A percentile compares a stretch with the other conserved stretches of the same genome.
Evolutionary conservation across 2,888 invertebrate genomes (phyloP).

Genomic region (Nemotelus nigrinus): DNA sequence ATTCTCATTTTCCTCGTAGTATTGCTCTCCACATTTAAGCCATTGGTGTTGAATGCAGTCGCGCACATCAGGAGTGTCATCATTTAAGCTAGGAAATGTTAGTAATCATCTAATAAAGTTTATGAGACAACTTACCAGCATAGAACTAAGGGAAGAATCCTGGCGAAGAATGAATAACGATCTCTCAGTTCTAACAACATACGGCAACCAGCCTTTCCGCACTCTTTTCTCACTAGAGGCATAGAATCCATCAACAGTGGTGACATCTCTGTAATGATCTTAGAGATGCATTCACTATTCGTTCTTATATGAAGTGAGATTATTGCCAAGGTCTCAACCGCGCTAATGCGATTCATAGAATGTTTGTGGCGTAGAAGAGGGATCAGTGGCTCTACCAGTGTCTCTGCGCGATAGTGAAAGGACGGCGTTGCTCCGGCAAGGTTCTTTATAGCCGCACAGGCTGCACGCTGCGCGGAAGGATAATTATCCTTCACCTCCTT

Average conservation of each 20-base stretch:
- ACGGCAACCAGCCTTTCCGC: slow-evolving; percentile 78
- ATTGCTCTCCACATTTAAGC: slow-evolving; percentile 79
- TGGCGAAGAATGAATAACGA: slow-evolving; percentile 89
- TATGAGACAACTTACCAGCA: slow-evolving; percentile 71
- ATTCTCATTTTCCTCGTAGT: slow-evolving; percentile 85
- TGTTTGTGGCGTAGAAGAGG: slow-evolving; percentile 83
- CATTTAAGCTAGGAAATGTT: slow-evolving; percentile 72
- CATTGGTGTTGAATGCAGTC: slow-evolving; percentile 73
- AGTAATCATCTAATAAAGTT: neutral
- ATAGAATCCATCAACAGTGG: slow-evolving; percentile 88
- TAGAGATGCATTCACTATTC: slow-evolving; percentile 76
- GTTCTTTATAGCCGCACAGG: slow-evolving; percentile 76
- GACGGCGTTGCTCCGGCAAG: slow-evolving; percentile 73
- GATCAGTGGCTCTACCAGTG: slow-evolving; percentile 77
- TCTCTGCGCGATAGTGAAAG: slow-evolving; percentile 81
- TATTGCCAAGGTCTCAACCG: slow-evolving; percentile 77
- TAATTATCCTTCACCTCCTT: slow-evolving; percentile 80
- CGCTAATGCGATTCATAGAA: slow-evolving; percentile 79
- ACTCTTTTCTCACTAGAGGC: slow-evolving; percentile 79
- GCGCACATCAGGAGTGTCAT: slow-evolving; percentile 80
- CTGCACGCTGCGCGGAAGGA: slow-evolving; percentile 82
- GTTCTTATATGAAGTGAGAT: slow-evolving; percentile 69
- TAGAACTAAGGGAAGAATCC: slow-evolving; percentile 83
- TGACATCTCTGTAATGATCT: slow-evolving; percentile 81
- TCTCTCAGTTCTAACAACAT: slow-evolving; percentile 84